phyloP scores from a whole-genome alignment of 2,888 invertebrate genomes.

The Amiota communis region DNA sequence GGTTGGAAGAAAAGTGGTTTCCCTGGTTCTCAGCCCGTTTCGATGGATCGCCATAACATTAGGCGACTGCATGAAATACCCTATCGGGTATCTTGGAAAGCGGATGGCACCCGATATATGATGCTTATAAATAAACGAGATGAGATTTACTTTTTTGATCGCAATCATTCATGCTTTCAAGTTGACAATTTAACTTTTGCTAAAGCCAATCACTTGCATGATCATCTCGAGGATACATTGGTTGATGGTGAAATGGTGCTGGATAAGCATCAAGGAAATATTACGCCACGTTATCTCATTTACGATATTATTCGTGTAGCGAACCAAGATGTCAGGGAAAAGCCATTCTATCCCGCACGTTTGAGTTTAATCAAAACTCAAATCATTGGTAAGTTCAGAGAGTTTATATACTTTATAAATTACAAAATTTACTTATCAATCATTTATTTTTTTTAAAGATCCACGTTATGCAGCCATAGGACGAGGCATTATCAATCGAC shows the following conservation, averaged over 20 bases:
- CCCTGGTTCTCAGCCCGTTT: conserved; percentile 97
- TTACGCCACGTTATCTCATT: conserved; percentile 91
- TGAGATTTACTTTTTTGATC: conserved; percentile 93
- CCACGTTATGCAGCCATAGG: conserved; percentile 83
- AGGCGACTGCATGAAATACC: conserved; percentile 83
- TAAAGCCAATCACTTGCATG: conserved; percentile 80
- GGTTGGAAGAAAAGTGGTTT: conserved; percentile 87
- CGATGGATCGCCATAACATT: conserved; percentile 91
- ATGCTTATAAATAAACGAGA: conserved; percentile 92
- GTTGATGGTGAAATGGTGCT: conserved; percentile 98
- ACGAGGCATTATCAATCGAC: conserved; percentile 82
- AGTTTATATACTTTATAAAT: not conserved
- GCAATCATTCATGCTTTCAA: conserved; percentile 94
- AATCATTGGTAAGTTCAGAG: conserved; percentile 76
- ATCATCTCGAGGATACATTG: conserved; percentile 86
- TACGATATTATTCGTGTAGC: conserved; percentile 95
- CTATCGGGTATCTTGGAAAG: conserved; percentile 99
- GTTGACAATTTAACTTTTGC: conserved; percentile 88
- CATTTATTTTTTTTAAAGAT: conserved; percentile 50
- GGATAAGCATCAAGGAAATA: conserved; percentile 84
- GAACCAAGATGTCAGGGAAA: conserved; percentile 81
- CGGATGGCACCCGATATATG: conserved; percentile 98
- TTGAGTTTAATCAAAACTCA: conserved; percentile 84
- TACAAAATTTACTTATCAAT: not conserved
- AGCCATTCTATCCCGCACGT: conserved; percentile 84